phyloP scores from a whole-genome alignment of 2,113 vertebrate species.

The Corapipo altera region DNA sequence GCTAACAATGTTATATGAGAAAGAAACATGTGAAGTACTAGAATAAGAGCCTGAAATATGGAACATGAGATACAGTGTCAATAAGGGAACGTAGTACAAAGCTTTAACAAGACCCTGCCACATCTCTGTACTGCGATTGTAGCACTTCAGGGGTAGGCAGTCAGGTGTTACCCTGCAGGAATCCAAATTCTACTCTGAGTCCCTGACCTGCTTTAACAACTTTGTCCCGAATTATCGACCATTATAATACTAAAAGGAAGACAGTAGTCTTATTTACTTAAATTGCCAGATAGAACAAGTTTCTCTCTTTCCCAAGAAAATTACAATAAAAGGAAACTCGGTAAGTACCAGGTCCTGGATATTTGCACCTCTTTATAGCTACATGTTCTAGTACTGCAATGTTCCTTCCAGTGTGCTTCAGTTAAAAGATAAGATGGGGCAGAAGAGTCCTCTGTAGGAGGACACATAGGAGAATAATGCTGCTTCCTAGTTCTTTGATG shows the following conservation, averaged over 20 bases:
- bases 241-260: neutral
- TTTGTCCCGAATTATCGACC: neutral
- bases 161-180: neutral
- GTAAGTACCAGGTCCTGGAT: neutral
- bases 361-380: neutral
- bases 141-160: neutral
- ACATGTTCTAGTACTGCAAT: neutral
- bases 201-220: neutral
- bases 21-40: neutral
- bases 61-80: neutral
- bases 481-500: neutral
- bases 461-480: neutral
- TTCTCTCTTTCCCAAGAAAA: neutral
- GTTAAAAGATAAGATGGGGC: neutral
- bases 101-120: neutral
- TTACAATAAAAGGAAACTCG: neutral
- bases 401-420: neutral
- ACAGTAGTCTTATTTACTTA: neutral
- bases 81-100: neutral
- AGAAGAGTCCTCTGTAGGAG: neutral
- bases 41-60: neutral
- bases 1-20: neutral
- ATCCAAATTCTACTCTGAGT: neutral
- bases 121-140: rapidly evolving
- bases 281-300: neutral